Conservation (phyloP, 2,888 invertebrate genomes). For the Drosophila trichaetosa region DNA sequence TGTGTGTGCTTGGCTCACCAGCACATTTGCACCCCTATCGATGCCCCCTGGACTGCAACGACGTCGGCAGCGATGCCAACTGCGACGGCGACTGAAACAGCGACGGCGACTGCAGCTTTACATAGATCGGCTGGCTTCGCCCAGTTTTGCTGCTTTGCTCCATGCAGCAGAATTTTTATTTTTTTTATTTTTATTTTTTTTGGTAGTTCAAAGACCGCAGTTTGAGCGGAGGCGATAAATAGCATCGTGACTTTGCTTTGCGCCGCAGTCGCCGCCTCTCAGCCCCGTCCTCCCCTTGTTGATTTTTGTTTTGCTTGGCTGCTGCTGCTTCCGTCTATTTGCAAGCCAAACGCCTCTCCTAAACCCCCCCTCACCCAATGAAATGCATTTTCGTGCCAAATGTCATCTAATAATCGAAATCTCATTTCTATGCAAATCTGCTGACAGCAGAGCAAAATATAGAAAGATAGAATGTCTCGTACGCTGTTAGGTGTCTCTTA, state of each 20-base stretch:
- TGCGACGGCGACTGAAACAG: conserved; percentile 12
- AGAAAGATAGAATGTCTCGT: not conserved
- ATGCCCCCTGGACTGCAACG: conserved; percentile 45
- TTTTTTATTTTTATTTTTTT: conserved; percentile 39
- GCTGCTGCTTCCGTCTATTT: conserved; percentile 25
- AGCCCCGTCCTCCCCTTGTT: conserved; percentile 7
- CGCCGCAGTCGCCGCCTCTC: conserved; percentile 1
- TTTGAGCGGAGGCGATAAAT: conserved; percentile 24
- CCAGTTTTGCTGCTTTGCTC: conserved; percentile 3
- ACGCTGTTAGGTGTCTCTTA: not conserved
- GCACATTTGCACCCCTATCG: conserved; percentile 39
- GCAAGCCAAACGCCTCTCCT: not conserved
- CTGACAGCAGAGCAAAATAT: not conserved
- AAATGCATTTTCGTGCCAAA: not conserved
- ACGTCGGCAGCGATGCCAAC: conserved; percentile 21
- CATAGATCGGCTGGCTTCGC: conserved; percentile 51
- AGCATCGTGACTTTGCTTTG: conserved; percentile 33
- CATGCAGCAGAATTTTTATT: conserved; percentile 1
- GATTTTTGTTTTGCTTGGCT: conserved; percentile 27
- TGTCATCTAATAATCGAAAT: not conserved
- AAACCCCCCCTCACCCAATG: conserved; percentile 7
- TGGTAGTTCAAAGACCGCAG: conserved; percentile 77
- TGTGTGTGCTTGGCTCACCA: conserved; percentile 29
- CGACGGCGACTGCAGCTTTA: conserved; percentile 30
- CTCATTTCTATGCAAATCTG: not conserved